Conservation (phyloP, 1,140 invertebrate species). For the Adelges cooleyi region DNA sequence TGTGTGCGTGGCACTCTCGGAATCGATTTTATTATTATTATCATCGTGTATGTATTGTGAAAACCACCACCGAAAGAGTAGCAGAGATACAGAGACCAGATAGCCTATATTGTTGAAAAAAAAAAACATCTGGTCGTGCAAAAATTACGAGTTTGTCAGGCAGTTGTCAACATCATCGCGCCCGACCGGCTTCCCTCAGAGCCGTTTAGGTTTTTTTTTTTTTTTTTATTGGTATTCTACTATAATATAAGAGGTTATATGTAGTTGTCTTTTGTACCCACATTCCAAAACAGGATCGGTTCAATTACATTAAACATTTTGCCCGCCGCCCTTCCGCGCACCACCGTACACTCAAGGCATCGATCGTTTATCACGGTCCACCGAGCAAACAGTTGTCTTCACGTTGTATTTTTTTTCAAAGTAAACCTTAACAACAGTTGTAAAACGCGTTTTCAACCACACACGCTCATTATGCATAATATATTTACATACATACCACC, state of each 20-base stretch:
- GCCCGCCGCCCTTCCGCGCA: background rate
- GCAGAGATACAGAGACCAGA: no score
- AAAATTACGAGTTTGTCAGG: constrained; percentile 11
- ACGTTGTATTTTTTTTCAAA: constrained; percentile 8
- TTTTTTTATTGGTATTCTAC: no score
- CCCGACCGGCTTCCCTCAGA: no score
- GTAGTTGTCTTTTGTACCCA: background rate
- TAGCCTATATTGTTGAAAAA: no score
- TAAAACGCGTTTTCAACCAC: constrained; percentile 3
- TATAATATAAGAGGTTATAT: no score
- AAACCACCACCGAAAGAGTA: background rate
- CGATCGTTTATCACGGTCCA: background rate
- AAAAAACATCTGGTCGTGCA: background rate
- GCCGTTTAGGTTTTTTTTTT: no score
- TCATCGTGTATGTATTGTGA: background rate
- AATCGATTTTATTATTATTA: constrained; percentile 18
- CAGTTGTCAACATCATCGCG: background rate
- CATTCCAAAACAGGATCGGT: constrained; percentile 19
- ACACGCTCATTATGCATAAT: no score
- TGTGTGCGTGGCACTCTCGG: background rate
- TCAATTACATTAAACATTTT: constrained; percentile 20
- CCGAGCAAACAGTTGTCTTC: constrained; percentile 3
- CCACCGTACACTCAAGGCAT: no score
- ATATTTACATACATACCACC: no score
- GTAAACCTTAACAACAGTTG: constrained; percentile 14